Evolutionary conservation across 2,113 vertebrate species (phyloP), one percentile per base, ranked within the genome.

Genomic region (Nyctereutes procyonoides): DNA sequence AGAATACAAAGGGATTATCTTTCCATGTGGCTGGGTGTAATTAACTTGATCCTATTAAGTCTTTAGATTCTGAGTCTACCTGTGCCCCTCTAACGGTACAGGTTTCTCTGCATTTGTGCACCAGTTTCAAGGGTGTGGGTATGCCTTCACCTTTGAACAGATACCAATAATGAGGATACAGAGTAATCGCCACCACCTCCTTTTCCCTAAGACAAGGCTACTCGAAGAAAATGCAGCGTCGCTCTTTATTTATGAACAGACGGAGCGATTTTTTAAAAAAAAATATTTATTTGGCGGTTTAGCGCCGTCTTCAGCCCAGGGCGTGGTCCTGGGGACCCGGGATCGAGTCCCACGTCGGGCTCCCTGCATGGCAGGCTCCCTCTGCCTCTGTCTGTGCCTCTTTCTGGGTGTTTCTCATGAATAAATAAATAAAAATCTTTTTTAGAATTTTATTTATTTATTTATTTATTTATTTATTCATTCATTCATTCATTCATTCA

Each of bases 191-290:
- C 43, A 58, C 43, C 7, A 32, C 5, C 16, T 7, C 35, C 26
- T 81, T 83, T 93, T 20, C 48, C 74, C 71, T 82, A 55, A 81
- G 65, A 89, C 82, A 96, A 93, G 62, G 38, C 62, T 88, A 90
- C 93, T 51, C 88, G 91, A 76, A 96, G 80, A 95, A 87, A 81
- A 65, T 80, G 95, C 76, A 82, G 26, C 87, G 95, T 84, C 8
- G 4, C 84, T 95, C 56, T 96, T 94, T 84, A 95, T 53, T 77
- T 90, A 93, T 62, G 38, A 65, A 93, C 87, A 81, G 15, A 55
- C 26, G 77, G 51, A 28, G 69, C 7, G 12, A 93, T 69, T 43
- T 43, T 43, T 38, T 38, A 6, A 43, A 43, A 43, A 43, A 43
- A 43, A 43, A 7, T 43, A 43, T 43, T 43, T 43, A 43, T 43